These are phyloP conservation scores for Anastatus disparis DNA, from an alignment of 1,140 invertebrate species.

Conservation along the genomic window DNA sequence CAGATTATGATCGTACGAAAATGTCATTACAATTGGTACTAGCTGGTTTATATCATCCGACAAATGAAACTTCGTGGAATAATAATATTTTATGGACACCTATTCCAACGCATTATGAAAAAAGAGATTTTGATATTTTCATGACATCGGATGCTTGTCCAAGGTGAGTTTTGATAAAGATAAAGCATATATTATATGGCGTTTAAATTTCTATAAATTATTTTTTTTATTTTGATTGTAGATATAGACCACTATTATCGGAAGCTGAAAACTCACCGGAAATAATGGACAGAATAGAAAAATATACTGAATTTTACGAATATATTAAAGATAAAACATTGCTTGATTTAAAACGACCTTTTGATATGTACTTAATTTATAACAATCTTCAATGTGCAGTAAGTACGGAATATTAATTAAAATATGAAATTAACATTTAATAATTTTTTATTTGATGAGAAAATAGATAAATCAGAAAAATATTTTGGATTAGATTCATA, in stretches of 20 bases:
- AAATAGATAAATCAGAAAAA: too few relatives aligned
- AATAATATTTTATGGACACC: not conserved
- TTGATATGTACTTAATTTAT: not conserved
- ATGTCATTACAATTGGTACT: conserved; percentile 4
- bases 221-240: not conserved
- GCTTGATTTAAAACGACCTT: not conserved
- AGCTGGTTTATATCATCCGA: not conserved
- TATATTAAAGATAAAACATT: not conserved
- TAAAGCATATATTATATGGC: conserved; percentile 10
- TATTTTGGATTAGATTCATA: too few relatives aligned
- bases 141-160: too few relatives aligned
- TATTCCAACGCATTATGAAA: not conserved
- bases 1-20: not conserved
- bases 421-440: too few relatives aligned
- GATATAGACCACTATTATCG: not conserved
- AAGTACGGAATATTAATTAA: too few relatives aligned
- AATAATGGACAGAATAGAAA: not conserved
- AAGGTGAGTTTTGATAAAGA: too few relatives aligned
- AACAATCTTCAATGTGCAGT: not conserved
- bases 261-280: not conserved
- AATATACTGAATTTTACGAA: not conserved
- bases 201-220: conserved; percentile 21
- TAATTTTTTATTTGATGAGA: too few relatives aligned
- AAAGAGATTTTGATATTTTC: conserved; percentile 5
- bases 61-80: not conserved